phyloP scores from a whole-genome alignment of 1,140 invertebrate genomes.

The Pinna nobilis region DNA sequence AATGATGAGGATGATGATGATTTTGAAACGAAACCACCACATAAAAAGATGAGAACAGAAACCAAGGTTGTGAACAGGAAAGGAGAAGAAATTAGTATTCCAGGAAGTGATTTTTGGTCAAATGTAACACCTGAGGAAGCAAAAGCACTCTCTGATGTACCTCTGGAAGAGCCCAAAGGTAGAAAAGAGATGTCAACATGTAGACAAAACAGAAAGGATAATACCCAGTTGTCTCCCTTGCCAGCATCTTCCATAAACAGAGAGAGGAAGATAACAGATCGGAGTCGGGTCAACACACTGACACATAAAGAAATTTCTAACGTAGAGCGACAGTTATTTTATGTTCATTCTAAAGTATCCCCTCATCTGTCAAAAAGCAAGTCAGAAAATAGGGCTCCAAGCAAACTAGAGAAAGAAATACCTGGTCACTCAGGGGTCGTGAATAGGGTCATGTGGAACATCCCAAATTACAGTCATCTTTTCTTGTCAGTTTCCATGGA shows the following conservation, averaged over 20 bases:
- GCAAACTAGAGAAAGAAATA: conserved; percentile 14
- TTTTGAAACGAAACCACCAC: not conserved
- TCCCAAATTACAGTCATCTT: conserved; percentile 72
- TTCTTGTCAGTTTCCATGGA: conserved; percentile 69
- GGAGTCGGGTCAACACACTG: not conserved
- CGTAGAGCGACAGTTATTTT: conserved; percentile 49
- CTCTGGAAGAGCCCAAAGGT: not conserved
- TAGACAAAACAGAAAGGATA: not conserved
- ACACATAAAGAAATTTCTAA: not conserved
- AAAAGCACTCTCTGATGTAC: not conserved
- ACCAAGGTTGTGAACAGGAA: not conserved
- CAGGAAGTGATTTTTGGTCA: conserved; percentile 59
- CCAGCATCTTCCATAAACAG: not conserved
- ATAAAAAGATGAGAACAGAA: conserved; percentile 11
- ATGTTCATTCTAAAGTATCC: conserved; percentile 61
- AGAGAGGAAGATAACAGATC: not conserved
- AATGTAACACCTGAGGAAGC: conserved; percentile 31
- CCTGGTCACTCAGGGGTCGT: conserved; percentile 49
- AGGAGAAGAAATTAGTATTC: conserved; percentile 31
- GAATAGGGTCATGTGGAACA: conserved; percentile 67
- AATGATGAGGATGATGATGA: conserved; percentile 24
- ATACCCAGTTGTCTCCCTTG: not conserved
- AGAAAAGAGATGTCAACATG: not conserved
- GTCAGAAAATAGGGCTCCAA: conserved; percentile 36
- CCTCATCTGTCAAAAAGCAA: conserved; percentile 46